These are phyloP conservation scores for Ellobium chinense DNA, from an alignment of 2,888 invertebrate genomes.

Conservation along the genomic window DNA sequence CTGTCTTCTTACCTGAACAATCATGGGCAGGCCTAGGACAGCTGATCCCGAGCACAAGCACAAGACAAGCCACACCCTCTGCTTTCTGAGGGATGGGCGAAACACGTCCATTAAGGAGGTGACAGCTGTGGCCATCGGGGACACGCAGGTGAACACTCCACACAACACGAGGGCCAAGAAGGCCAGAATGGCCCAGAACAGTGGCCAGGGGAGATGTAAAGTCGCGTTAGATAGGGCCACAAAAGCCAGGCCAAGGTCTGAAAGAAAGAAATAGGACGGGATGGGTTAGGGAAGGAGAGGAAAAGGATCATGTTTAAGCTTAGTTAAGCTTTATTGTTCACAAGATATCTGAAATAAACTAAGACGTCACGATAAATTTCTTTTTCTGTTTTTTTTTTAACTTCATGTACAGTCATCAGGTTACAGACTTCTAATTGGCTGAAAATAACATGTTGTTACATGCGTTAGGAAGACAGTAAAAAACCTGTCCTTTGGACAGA, in stretches of 20 bases:
- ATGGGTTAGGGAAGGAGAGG: too few species aligned
- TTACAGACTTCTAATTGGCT: too few species aligned
- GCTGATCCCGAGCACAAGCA: conserved; percentile 85
- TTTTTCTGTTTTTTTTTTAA: too few species aligned
- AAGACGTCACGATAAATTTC: neutral
- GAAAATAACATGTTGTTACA: too few species aligned
- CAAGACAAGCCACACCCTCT: conserved; percentile 31
- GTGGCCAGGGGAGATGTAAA: conserved; percentile 64
- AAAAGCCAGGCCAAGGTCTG: conserved; percentile 73
- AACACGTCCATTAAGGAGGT: conserved; percentile 30
- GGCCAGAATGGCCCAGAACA: conserved; percentile 71
- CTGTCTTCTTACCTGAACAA: conserved; percentile 82
- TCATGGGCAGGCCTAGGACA: conserved; percentile 87
- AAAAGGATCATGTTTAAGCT: too few species aligned
- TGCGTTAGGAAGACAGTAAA: too few species aligned
- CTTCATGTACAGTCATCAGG: too few species aligned
- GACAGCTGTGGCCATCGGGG: conserved; percentile 49
- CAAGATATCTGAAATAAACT: too few species aligned
- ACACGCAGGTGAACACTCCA: conserved; percentile 69
- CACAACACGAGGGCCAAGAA: conserved; percentile 71
- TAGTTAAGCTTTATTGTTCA: too few species aligned
- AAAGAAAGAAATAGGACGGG: neutral
- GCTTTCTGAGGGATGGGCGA: conserved; percentile 1
- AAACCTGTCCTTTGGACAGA: too few species aligned
- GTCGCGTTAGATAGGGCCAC: conserved; percentile 70